Evolutionary conservation across 2,113 vertebrate species (phyloP).

Genomic region (Glareola pratincola): DNA sequence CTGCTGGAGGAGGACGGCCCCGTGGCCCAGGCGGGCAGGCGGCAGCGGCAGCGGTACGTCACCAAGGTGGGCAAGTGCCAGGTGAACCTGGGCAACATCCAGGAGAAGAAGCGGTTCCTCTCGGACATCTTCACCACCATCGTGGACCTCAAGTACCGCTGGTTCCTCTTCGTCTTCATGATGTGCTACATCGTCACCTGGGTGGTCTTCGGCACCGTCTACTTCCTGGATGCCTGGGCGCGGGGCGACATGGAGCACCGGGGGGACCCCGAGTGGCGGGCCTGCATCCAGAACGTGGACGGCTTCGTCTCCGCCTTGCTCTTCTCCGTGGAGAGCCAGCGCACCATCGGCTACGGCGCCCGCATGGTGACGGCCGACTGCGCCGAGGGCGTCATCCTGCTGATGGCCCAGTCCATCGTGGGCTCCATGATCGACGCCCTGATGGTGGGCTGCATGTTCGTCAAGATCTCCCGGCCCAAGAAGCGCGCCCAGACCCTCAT

Average conservation of each 20-base stretch:
- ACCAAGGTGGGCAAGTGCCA: conserved; percentile 84
- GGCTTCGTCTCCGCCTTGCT: conserved; percentile 80
- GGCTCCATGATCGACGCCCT: conserved; percentile 84
- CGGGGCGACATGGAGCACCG: conserved; percentile 75
- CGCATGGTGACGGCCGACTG: conserved; percentile 83
- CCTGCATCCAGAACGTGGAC: conserved; percentile 81
- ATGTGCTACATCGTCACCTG: conserved; percentile 83
- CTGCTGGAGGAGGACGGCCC: conserved; percentile 74
- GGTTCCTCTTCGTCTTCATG: conserved; percentile 85
- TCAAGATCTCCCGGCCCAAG: conserved; percentile 86
- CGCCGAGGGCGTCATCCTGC: conserved; percentile 71
- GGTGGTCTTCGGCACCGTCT: conserved; percentile 78
- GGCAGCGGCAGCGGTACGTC: conserved; percentile 80
- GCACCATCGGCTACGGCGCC: conserved; percentile 82
- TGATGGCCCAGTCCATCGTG: conserved; percentile 81
- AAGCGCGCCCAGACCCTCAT: conserved; percentile 84
- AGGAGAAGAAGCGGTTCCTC: conserved; percentile 81
- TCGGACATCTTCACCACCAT: conserved; percentile 86
- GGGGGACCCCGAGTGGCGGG: conserved; percentile 71
- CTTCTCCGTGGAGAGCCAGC: conserved; percentile 83
- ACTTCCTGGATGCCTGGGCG: conserved; percentile 77
- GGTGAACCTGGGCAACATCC: conserved; percentile 82
- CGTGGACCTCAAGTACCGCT: conserved; percentile 84
- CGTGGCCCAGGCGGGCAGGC: background rate
- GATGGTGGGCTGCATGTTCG: conserved; percentile 88